Conservation (phyloP, 2,797 vertebrate genomes). For the Coregonus suidteri region DNA sequence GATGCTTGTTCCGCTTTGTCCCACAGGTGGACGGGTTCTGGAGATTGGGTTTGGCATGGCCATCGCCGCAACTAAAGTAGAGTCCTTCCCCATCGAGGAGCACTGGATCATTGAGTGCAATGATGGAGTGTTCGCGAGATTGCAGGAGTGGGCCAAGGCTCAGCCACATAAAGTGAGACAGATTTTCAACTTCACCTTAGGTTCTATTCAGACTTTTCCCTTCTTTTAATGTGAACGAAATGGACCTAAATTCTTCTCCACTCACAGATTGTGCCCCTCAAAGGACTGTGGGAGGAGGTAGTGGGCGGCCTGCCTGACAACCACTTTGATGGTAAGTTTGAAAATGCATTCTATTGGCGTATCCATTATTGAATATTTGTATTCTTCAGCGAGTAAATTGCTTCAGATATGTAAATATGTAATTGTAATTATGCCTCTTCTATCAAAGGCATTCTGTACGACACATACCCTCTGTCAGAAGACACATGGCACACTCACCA, state of each 20-base stretch:
- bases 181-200: background rate
- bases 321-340: conserved; percentile 88
- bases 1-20: conserved; percentile 10
- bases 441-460: conserved; percentile 91
- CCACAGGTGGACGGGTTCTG: conserved; percentile 88
- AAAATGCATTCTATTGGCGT: background rate
- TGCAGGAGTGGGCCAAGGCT: conserved; percentile 86
- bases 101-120: conserved; percentile 98
- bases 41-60: conserved; percentile 99
- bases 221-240: background rate
- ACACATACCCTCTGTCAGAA: conserved; percentile 93
- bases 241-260: background rate
- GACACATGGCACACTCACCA: conserved; percentile 97
- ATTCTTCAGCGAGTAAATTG: background rate
- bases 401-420: background rate
- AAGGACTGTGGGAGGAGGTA: conserved; percentile 95
- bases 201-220: background rate
- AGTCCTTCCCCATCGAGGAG: conserved; percentile 87
- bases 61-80: conserved; percentile 89
- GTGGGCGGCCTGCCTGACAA: conserved; percentile 84
- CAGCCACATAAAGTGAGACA: conserved; percentile 89
- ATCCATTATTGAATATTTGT: background rate
- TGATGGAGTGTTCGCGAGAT: conserved; percentile 85
- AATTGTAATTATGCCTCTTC: conserved; percentile 8
- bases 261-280: conserved; percentile 86